Conservation (phyloP, 2,797 vertebrate genomes). For the Chelidonichthys spinosus region DNA sequence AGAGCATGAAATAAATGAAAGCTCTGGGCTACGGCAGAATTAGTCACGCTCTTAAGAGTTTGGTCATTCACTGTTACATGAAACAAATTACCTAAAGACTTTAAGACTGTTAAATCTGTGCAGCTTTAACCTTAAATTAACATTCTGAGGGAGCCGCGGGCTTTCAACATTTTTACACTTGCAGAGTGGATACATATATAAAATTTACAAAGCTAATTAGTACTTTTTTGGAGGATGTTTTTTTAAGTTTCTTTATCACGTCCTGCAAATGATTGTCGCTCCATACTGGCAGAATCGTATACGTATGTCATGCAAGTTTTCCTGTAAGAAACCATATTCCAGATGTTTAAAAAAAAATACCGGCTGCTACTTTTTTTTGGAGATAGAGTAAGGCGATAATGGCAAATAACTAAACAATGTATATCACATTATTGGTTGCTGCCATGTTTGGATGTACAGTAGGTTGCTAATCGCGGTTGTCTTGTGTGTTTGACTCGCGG, state of each 20-base stretch:
- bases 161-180: constrained; percentile 62
- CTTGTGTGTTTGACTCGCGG: constrained; percentile 16
- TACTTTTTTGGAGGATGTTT: constrained; percentile 40
- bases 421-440: constrained; percentile 22
- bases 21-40: constrained; percentile 59
- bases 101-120: constrained; percentile 86
- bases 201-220: constrained; percentile 51
- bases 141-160: constrained; percentile 56
- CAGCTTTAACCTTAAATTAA: constrained; percentile 79
- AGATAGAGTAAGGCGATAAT: constrained; percentile 30
- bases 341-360: constrained; percentile 31
- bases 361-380: constrained; percentile 33
- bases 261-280: constrained; percentile 47
- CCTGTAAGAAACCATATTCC: constrained; percentile 22
- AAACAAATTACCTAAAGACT: constrained; percentile 82
- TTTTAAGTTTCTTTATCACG: constrained; percentile 39
- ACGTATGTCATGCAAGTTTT: constrained; percentile 26
- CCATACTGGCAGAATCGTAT: constrained; percentile 41
- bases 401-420: background rate
- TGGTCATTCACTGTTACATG: constrained; percentile 66
- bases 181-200: constrained; percentile 50
- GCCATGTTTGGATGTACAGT: constrained; percentile 5
- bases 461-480: constrained; percentile 3
- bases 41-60: constrained; percentile 72
- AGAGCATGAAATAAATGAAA: constrained; percentile 51